Evolutionary conservation across 2,888 invertebrate species (phyloP).

Genomic region (Mayetiola destructor): DNA sequence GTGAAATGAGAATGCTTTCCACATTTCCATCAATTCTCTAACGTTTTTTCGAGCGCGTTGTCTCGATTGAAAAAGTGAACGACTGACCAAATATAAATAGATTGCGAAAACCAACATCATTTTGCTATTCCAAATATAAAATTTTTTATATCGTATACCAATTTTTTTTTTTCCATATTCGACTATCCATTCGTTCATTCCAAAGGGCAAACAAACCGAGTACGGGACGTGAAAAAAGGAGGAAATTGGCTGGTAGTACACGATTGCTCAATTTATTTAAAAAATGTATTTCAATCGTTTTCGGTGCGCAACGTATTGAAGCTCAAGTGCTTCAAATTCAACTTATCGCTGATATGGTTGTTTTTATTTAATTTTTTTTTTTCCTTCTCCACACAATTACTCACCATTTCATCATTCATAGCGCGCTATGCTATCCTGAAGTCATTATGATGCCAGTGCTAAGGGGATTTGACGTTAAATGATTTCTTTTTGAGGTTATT

Average conservation of each 20-base stretch:
- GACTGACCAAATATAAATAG: constrained; percentile 11
- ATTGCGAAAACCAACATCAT: constrained; percentile 12
- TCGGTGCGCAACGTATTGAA: constrained; percentile 10
- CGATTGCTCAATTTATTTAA: constrained; percentile 16
- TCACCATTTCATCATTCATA: too few species aligned
- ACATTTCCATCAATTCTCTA: neutral
- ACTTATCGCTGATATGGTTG: too few species aligned
- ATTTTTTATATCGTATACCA: constrained; percentile 1
- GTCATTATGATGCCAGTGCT: too few species aligned
- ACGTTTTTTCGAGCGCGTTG: neutral
- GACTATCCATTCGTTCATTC: neutral
- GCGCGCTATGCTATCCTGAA: too few species aligned
- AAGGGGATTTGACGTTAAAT: too few species aligned
- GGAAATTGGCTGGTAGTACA: constrained; percentile 13
- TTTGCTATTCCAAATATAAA: constrained; percentile 12
- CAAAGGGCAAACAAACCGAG: neutral
- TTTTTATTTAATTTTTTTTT: constrained; percentile 11
- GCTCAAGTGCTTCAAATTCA: neutral
- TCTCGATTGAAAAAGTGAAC: constrained; percentile 4
- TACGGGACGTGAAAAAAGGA: neutral
- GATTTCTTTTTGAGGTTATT: too few species aligned
- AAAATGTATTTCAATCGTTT: constrained; percentile 16
- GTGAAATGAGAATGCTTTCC: neutral
- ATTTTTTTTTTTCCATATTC: neutral
- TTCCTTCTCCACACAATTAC: too few species aligned